Conservation (phyloP, 1,140 invertebrate genomes). For the Bacillus rossius region DNA sequence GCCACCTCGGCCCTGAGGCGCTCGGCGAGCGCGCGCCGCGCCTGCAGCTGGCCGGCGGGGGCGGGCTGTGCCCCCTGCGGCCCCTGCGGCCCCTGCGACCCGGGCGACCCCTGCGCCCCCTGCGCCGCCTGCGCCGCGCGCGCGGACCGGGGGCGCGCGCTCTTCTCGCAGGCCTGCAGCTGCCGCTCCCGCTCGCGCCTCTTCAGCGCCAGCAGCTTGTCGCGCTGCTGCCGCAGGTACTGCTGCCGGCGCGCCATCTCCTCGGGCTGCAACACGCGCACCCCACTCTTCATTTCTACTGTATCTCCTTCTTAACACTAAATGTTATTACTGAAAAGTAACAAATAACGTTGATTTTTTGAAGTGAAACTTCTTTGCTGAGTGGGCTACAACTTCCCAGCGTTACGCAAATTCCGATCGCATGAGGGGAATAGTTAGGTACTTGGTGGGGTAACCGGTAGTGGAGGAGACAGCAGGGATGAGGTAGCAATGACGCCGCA, state of each 20-base stretch:
- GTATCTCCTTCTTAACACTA: too few species aligned
- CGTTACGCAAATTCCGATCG: too few species aligned
- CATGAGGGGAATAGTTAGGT: too few species aligned
- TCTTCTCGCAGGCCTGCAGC: constrained; percentile 50
- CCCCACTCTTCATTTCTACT: too few species aligned
- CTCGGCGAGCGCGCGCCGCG: constrained; percentile 74
- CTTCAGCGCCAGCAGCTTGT: constrained; percentile 84
- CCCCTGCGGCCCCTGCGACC: constrained; percentile 44
- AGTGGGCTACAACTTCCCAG: too few species aligned
- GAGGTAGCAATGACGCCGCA: too few species aligned
- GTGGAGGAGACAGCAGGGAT: too few species aligned
- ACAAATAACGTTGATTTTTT: too few species aligned
- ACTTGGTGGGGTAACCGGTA: too few species aligned
- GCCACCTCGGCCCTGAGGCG: constrained; percentile 79
- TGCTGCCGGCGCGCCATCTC: constrained; percentile 76
- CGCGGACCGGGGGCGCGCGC: constrained; percentile 59
- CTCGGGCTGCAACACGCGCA: constrained; percentile 48
- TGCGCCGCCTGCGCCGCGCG: constrained; percentile 58
- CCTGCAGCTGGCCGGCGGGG: constrained; percentile 49
- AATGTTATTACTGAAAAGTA: too few species aligned
- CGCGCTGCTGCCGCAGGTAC: constrained; percentile 79
- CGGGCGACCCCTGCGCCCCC: constrained; percentile 34
- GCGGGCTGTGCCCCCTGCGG: constrained; percentile 14
- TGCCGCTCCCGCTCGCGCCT: constrained; percentile 76
- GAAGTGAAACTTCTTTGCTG: too few species aligned